Conservation (phyloP, 2,888 invertebrate genomes). For the Rhagium mordax region DNA sequence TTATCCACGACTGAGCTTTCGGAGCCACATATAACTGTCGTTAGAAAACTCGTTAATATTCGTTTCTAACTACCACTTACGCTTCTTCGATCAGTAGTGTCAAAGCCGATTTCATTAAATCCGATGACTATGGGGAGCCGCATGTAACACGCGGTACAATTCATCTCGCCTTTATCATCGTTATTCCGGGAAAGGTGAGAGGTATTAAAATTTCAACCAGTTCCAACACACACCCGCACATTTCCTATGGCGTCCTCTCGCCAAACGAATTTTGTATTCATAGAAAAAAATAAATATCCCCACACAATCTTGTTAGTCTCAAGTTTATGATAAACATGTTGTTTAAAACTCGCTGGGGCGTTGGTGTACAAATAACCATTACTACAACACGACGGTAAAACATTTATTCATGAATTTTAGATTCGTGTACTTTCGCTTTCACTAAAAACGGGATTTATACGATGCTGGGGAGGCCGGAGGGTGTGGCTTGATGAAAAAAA, state of each 20-base stretch:
- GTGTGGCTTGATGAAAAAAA: slow-evolving; percentile 11
- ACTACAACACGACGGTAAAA: slow-evolving; percentile 53
- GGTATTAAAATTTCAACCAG: slow-evolving; percentile 28
- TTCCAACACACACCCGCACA: slow-evolving; percentile 23
- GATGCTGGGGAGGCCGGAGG: slow-evolving; percentile 1
- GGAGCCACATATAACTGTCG: no score
- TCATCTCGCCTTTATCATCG: slow-evolving; percentile 15
- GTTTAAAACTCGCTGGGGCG: slow-evolving; percentile 55
- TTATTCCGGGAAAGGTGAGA: slow-evolving; percentile 9
- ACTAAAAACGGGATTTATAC: slow-evolving; percentile 28
- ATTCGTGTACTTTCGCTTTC: slow-evolving; percentile 36
- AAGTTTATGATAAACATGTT: slow-evolving; percentile 60
- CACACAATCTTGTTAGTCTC: slow-evolving; percentile 60
- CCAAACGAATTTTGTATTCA: slow-evolving; percentile 61
- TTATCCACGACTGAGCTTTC: no score
- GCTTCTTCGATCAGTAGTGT: no score
- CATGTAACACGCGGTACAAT: neutral
- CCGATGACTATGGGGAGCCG: no score
- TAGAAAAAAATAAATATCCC: slow-evolving; percentile 63
- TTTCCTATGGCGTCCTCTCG: slow-evolving; percentile 34
- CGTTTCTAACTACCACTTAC: no score
- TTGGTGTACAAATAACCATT: slow-evolving; percentile 54
- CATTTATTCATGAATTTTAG: slow-evolving; percentile 55
- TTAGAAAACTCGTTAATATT: no score
- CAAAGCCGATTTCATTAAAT: no score